These are phyloP conservation scores for Cherax quadricarinatus DNA, from an alignment of 1,140 invertebrate genomes.

Conservation along the genomic window DNA sequence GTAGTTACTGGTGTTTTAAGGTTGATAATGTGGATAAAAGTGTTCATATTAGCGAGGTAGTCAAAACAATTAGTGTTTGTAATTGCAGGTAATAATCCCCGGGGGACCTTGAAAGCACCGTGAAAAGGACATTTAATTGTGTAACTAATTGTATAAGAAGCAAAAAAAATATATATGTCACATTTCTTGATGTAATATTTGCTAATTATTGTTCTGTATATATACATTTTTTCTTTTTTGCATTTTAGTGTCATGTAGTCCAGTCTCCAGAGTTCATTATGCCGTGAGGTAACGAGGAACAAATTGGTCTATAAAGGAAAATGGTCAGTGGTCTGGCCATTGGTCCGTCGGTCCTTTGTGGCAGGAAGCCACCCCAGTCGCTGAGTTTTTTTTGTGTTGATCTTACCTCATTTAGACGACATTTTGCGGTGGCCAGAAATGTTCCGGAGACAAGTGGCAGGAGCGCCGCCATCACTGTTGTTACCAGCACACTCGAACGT, in stretches of 20 bases:
- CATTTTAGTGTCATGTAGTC: background rate
- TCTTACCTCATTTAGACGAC: slow-evolving; percentile 1
- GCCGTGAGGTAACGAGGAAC: background rate
- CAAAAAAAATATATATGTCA: background rate
- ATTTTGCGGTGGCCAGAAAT: background rate
- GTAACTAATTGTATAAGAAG: too few species aligned
- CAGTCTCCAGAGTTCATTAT: background rate
- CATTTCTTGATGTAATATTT: background rate
- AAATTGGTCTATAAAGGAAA: slow-evolving; percentile 11
- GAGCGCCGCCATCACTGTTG: background rate
- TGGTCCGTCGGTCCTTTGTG: background rate
- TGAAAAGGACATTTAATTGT: too few species aligned
- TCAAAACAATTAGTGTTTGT: background rate
- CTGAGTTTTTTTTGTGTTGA: background rate
- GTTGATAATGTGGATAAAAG: too few species aligned
- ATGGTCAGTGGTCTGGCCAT: background rate
- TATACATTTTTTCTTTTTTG: background rate
- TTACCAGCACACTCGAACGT: background rate
- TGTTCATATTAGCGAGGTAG: background rate
- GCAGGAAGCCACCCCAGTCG: background rate
- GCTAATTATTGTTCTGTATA: background rate
- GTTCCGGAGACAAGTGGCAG: background rate
- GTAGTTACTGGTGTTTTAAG: too few species aligned
- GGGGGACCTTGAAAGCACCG: background rate
- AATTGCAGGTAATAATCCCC: background rate